phyloP scores from a whole-genome alignment of 2,797 vertebrate genomes.

The Neopelma chrysocephalum region DNA sequence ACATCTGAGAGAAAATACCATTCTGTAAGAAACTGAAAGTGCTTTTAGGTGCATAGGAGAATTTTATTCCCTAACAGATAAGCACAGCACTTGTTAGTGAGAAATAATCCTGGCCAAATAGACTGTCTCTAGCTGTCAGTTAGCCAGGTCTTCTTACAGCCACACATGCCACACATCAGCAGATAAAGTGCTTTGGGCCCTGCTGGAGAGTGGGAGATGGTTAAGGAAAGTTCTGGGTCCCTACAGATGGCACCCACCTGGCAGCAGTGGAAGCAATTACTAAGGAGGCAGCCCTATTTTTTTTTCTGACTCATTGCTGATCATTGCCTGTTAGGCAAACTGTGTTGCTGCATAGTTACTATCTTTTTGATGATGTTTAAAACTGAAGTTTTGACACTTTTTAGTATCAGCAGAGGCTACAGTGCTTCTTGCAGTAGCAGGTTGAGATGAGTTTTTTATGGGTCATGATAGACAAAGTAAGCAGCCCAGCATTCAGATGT shows the following conservation, averaged over 20 bases:
- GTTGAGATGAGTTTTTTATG: neutral
- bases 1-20: neutral
- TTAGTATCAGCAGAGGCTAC: neutral
- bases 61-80: neutral
- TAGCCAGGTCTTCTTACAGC: neutral
- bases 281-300: neutral
- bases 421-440: neutral
- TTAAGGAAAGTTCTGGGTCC: slow-evolving; percentile 47
- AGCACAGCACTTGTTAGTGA: neutral
- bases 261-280: slow-evolving; percentile 20
- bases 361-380: slow-evolving; percentile 22
- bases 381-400: neutral
- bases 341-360: neutral
- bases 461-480: neutral
- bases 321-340: neutral
- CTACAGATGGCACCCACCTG: neutral
- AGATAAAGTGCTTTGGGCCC: neutral
- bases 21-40: slow-evolving; percentile 13
- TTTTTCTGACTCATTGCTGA: slow-evolving; percentile 30
- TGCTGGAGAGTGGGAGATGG: neutral
- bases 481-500: neutral
- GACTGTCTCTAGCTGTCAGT: neutral
- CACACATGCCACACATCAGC: neutral
- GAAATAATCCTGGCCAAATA: neutral
- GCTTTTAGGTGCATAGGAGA: neutral